A percentile compares a stretch with the other conserved stretches of the same genome.
These are phyloP conservation scores for Haliclona indistincta DNA, from an alignment of 37 sponge, comb jelly and placozoan species.

Conservation along the genomic window DNA sequence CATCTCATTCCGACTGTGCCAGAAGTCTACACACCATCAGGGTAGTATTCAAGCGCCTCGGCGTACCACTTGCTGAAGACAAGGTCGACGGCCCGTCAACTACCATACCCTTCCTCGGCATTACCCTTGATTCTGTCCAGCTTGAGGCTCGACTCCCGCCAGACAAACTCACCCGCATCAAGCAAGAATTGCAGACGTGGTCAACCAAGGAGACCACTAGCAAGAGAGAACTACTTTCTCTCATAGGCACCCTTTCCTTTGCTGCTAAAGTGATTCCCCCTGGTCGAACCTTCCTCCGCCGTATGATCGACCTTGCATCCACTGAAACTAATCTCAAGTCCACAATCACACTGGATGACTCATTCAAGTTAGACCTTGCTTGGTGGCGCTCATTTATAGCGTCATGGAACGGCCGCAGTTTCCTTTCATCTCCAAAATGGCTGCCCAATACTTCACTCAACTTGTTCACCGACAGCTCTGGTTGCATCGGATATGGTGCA, in stretches of 20 bases:
- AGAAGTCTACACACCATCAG: no score
- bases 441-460: background rate
- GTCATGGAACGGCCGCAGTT: conserved; percentile 7
- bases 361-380: background rate
- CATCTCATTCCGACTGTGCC: no score
- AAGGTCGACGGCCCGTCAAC: no score
- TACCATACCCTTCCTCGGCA: background rate
- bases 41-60: no score
- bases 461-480: conserved; percentile 15
- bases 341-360: background rate
- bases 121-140: background rate
- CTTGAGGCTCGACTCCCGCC: background rate
- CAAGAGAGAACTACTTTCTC: conserved; percentile 7
- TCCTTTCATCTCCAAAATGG: conserved; percentile 12
- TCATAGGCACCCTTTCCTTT: conserved; percentile 9
- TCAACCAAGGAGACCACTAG: background rate
- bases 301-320: conserved; percentile 17
- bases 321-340: background rate
- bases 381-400: conserved; percentile 12
- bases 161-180: conserved; percentile 14
- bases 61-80: no score
- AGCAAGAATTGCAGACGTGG: background rate
- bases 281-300: conserved; percentile 7
- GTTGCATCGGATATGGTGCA: conserved; percentile 18
- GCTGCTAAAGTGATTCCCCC: conserved; percentile 6